These are phyloP conservation scores for Mesocricetus auratus DNA, from an alignment of 2,113 vertebrate genomes.

Conservation along the genomic window DNA sequence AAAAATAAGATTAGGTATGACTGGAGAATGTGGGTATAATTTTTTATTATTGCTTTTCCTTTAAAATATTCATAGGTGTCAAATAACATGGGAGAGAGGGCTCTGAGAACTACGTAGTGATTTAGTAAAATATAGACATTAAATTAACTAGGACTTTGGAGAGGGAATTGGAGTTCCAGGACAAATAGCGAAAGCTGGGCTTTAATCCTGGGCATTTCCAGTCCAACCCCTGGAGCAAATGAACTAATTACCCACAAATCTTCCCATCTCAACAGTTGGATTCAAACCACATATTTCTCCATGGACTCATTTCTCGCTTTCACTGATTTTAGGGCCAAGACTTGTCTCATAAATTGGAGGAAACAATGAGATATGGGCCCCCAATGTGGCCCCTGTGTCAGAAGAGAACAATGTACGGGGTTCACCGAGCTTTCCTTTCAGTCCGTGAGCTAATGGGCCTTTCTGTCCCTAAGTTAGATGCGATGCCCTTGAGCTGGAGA, in stretches of 20 bases:
- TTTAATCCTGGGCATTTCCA: constrained; percentile 6
- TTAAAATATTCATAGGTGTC: constrained; percentile 6
- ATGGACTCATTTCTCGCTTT: constrained; percentile 7
- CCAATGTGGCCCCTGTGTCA: not conserved
- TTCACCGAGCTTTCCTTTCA: not conserved
- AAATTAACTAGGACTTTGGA: not conserved
- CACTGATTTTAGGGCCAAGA: constrained; percentile 26
- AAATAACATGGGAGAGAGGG: not conserved
- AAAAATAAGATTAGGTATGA: not conserved
- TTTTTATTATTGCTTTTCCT: not conserved
- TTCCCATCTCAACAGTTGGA: constrained; percentile 24
- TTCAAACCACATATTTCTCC: constrained; percentile 1
- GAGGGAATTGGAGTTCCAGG: not conserved
- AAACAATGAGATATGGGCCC: constrained; percentile 26
- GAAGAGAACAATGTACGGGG: not conserved
- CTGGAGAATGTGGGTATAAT: not conserved
- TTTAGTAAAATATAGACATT: not conserved
- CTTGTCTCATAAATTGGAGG: constrained; percentile 41
- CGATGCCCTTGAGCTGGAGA: not conserved
- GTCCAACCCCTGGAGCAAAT: constrained; percentile 39
- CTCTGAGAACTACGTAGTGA: not conserved
- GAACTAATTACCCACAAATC: constrained; percentile 20
- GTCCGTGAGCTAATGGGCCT: not conserved
- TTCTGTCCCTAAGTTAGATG: not conserved
- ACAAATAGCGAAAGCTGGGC: not conserved